A percentile compares a stretch with the other conserved stretches of the same genome.
These are phyloP conservation scores for Camptogramma bilineatum DNA, from an alignment of 2,888 invertebrate species.

Conservation along the genomic window DNA sequence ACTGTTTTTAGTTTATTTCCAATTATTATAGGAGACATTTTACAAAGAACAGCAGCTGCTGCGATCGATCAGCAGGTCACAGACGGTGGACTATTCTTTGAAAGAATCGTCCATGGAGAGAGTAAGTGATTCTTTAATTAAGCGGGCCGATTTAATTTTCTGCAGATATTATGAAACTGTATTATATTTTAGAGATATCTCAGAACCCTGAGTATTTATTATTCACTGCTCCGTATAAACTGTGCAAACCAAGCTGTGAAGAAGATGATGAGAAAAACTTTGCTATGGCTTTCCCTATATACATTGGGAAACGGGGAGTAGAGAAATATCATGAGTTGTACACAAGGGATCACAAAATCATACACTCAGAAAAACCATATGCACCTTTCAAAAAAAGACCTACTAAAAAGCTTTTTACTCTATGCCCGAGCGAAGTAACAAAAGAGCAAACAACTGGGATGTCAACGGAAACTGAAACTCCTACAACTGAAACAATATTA, in stretches of 20 bases:
- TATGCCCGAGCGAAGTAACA: constrained; percentile 37
- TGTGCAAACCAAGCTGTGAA: constrained; percentile 63
- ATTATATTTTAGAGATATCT: constrained; percentile 59
- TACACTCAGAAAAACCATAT: constrained; percentile 39
- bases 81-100: constrained; percentile 59
- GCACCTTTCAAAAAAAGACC: constrained; percentile 57
- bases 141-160: constrained; percentile 23
- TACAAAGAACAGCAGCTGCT: constrained; percentile 42
- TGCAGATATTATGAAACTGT: constrained; percentile 27
- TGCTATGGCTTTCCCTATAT: constrained; percentile 64
- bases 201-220: constrained; percentile 55
- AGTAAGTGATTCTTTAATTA: constrained; percentile 56
- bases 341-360: constrained; percentile 49
- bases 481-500: constrained; percentile 2
- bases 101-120: constrained; percentile 54
- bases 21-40: constrained; percentile 46
- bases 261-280: constrained; percentile 47
- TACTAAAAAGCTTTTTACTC: constrained; percentile 45
- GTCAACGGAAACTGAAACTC: neutral
- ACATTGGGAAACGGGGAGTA: constrained; percentile 56
- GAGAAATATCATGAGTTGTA: constrained; percentile 52
- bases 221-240: constrained; percentile 73
- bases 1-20: constrained; percentile 51
- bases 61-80: constrained; percentile 40
- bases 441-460: constrained; percentile 8